Percentiles rank a stretch among this genome's conserved stretches.
phyloP scores from a whole-genome alignment of 2,797 vertebrate genomes.

The Sebastes taczanowskii region DNA sequence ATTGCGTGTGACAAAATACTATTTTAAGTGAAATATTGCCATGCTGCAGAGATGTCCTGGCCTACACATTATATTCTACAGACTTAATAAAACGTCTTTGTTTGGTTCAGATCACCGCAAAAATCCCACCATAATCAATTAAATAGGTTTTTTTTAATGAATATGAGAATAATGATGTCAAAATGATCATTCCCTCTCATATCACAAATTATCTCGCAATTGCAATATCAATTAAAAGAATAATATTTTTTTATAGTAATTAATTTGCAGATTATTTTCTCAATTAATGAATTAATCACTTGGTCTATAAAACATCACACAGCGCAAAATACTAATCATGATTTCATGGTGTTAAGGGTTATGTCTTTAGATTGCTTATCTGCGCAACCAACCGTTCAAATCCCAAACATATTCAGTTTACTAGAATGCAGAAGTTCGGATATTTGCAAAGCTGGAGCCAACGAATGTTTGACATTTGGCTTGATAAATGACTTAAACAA shows the following conservation, averaged over 20 bases:
- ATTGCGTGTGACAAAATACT: no score
- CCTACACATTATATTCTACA: no score
- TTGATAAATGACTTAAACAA: neutral
- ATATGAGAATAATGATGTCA: no score
- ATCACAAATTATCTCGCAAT: no score
- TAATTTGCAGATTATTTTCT: neutral
- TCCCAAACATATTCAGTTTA: neutral
- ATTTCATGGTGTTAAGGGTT: neutral
- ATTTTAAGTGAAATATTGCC: no score
- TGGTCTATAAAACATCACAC: neutral
- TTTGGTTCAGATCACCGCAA: no score
- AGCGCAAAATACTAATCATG: rapidly evolving
- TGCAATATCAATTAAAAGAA: no score
- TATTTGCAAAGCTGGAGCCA: neutral
- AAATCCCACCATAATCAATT: no score
- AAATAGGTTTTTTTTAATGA: no score
- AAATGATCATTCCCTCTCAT: no score
- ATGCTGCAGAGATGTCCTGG: no score
- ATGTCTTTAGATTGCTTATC: neutral
- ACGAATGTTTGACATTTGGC: neutral
- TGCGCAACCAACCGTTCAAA: neutral
- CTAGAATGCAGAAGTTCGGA: neutral
- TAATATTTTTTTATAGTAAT: rapidly evolving
- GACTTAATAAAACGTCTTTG: no score
- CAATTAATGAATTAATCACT: neutral